A percentile compares a stretch with the other conserved stretches of the same genome.
phyloP scores from a whole-genome alignment of 2,888 invertebrate genomes.

The Venustoraphidia nigricollis region DNA sequence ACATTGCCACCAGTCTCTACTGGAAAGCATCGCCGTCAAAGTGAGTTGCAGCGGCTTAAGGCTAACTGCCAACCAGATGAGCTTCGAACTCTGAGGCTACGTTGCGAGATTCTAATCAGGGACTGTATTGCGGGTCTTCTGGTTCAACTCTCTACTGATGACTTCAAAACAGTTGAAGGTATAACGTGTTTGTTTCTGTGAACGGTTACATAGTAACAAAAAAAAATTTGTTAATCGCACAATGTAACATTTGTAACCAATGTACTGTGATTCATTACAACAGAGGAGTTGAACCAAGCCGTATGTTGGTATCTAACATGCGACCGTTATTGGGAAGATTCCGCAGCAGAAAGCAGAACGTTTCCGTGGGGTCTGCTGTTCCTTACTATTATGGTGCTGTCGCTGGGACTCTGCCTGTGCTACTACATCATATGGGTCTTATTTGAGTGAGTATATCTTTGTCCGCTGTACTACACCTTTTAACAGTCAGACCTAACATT shows the following conservation, averaged over 20 bases:
- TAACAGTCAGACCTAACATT: too few species aligned
- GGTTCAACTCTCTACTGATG: slow-evolving; percentile 62
- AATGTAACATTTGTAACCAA: background rate
- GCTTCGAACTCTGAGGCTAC: slow-evolving; percentile 53
- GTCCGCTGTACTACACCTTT: too few species aligned
- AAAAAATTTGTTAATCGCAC: background rate
- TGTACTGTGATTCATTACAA: slow-evolving; percentile 3
- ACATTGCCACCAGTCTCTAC: slow-evolving; percentile 52
- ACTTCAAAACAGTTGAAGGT: slow-evolving; percentile 81
- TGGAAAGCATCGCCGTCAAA: slow-evolving; percentile 47
- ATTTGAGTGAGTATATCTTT: slow-evolving; percentile 59
- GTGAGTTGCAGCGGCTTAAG: slow-evolving; percentile 53
- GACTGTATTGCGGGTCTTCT: slow-evolving; percentile 71
- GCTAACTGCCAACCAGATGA: slow-evolving; percentile 71
- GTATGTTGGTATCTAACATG: slow-evolving; percentile 88
- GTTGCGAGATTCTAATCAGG: slow-evolving; percentile 51
- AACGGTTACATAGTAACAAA: background rate
- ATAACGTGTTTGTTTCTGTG: slow-evolving; percentile 10
- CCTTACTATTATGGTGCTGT: slow-evolving; percentile 64
- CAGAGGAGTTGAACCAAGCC: slow-evolving; percentile 76
- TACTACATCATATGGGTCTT: slow-evolving; percentile 87
- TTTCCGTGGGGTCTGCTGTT: slow-evolving; percentile 70
- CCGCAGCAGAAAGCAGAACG: slow-evolving; percentile 51
- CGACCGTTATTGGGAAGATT: slow-evolving; percentile 83
- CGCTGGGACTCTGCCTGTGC: slow-evolving; percentile 72